Evolutionary conservation across 2,888 invertebrate genomes (phyloP).

Genomic region (Plebejus argus): DNA sequence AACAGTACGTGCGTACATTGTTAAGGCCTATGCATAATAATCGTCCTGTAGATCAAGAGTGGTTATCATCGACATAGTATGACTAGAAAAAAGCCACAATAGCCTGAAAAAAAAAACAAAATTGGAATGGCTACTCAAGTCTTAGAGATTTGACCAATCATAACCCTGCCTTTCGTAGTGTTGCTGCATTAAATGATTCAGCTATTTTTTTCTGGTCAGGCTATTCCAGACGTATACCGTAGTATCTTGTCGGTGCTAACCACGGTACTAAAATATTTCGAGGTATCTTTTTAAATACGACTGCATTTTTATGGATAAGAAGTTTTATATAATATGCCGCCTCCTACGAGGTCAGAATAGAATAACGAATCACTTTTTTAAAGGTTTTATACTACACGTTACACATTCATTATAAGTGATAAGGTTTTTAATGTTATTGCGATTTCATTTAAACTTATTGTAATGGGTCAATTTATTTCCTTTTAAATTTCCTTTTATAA

Average conservation of each 20-base stretch:
- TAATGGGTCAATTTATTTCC: neutral
- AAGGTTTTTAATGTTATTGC: constrained; percentile 4
- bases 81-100: neutral
- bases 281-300: constrained; percentile 22
- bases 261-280: constrained; percentile 27
- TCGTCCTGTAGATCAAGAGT: neutral
- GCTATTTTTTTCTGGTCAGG: neutral
- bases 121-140: neutral
- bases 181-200: neutral
- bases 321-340: constrained; percentile 19
- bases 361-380: constrained; percentile 26
- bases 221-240: constrained; percentile 17
- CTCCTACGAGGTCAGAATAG: constrained; percentile 11
- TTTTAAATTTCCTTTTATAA: neutral
- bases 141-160: neutral
- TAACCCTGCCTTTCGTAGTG: neutral
- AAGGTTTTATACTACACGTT: constrained; percentile 28
- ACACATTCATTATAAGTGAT: constrained; percentile 15
- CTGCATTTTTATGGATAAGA: constrained; percentile 29
- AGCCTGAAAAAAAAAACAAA: neutral
- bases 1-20: constrained; percentile 6
- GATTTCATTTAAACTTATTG: neutral
- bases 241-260: constrained; percentile 15
- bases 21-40: neutral
- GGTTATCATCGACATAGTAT: constrained; percentile 13